Percentiles rank a stretch among this genome's conserved stretches.
Conservation (phyloP, 2,888 invertebrate genomes). For the Dryococelus australis region DNA sequence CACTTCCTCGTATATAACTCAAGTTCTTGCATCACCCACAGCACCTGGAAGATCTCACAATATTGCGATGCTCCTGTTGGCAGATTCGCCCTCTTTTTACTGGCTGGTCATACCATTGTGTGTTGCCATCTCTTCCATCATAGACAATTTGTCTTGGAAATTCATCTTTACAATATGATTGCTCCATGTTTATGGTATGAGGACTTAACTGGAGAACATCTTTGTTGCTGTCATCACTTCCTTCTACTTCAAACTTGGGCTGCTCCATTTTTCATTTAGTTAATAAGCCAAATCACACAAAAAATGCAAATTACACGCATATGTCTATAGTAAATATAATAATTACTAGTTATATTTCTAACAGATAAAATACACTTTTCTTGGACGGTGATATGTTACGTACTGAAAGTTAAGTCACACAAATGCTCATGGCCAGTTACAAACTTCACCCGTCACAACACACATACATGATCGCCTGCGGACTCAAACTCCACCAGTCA, state of each 20-base stretch:
- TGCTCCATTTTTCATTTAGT: neutral
- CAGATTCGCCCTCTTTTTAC: neutral
- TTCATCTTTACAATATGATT: neutral
- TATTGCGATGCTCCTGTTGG: neutral
- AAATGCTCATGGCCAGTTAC: neutral
- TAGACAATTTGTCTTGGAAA: neutral
- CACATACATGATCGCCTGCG: no score
- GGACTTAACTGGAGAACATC: neutral
- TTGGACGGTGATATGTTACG: no score
- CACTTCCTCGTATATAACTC: neutral
- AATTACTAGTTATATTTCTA: no score
- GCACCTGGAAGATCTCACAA: neutral
- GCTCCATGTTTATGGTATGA: neutral
- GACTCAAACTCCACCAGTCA: no score
- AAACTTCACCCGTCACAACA: no score
- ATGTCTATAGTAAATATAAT: no score
- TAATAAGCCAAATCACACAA: no score
- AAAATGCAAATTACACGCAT: no score
- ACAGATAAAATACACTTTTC: no score
- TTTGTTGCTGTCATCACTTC: neutral
- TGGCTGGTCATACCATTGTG: neutral
- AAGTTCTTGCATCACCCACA: neutral
- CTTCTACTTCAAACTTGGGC: neutral
- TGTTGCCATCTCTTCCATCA: slow-evolving; percentile 13
- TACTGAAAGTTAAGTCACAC: no score